Evolutionary conservation across 2,888 invertebrate genomes (phyloP).

Genomic region (Tenthredo notha): DNA sequence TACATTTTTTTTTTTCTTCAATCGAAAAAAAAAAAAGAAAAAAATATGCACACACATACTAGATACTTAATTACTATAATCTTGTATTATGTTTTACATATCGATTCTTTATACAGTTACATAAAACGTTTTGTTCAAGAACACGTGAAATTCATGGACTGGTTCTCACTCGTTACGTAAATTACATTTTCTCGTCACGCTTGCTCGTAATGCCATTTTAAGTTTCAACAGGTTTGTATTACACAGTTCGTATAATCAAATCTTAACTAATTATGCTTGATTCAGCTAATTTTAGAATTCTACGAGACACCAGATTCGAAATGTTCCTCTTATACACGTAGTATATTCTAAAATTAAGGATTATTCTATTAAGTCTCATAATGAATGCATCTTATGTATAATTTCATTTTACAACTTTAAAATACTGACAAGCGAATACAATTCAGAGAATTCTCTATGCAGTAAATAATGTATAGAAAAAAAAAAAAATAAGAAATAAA

Average conservation of each 20-base stretch:
- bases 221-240: constrained; percentile 37
- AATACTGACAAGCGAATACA: constrained; percentile 63
- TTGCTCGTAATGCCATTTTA: constrained; percentile 46
- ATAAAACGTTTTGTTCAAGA: constrained; percentile 43
- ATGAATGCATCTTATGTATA: constrained; percentile 50
- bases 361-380: constrained; percentile 52
- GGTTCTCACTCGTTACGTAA: constrained; percentile 47
- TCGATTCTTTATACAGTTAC: constrained; percentile 43
- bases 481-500: constrained; percentile 31
- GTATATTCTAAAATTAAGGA: constrained; percentile 46
- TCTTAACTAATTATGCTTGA: constrained; percentile 46
- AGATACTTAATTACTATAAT: constrained; percentile 39
- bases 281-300: constrained; percentile 49
- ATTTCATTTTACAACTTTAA: constrained; percentile 58
- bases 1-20: not conserved
- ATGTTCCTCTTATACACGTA: constrained; percentile 35
- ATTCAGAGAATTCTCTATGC: constrained; percentile 42
- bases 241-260: constrained; percentile 45
- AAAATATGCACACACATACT: constrained; percentile 30
- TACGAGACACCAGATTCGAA: constrained; percentile 50
- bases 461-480: constrained; percentile 4
- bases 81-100: constrained; percentile 44
- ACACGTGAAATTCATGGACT: constrained; percentile 38
- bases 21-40: not conserved
- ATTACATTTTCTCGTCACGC: constrained; percentile 35